These are phyloP conservation scores for Melanotaenia parkinsoni DNA, from an alignment of 2,797 vertebrate genomes.

Conservation along the genomic window DNA sequence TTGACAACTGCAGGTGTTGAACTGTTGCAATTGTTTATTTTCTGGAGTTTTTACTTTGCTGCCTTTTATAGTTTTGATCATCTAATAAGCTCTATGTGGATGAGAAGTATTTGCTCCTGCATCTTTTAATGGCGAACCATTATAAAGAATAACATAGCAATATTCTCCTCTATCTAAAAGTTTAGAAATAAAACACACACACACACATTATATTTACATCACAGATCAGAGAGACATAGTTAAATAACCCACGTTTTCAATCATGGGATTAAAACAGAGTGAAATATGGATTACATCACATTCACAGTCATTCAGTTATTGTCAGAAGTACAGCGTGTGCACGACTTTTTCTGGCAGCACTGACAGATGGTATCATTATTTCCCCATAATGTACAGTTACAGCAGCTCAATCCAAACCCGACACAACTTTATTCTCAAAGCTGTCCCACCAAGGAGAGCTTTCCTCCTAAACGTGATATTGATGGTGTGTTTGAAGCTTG, in stretches of 20 bases:
- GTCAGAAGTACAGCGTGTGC: neutral
- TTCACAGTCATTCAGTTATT: neutral
- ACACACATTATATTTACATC: too few relatives aligned
- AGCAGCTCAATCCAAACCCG: neutral
- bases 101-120: neutral
- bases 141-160: too few relatives aligned
- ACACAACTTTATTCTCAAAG: neutral
- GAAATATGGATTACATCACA: neutral
- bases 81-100: neutral
- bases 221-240: too few relatives aligned
- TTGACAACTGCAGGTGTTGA: constrained; percentile 36
- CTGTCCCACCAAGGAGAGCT: neutral
- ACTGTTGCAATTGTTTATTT: neutral
- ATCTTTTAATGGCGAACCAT: neutral
- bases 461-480: neutral
- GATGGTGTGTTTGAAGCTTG: neutral
- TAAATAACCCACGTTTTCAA: too few relatives aligned
- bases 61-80: neutral
- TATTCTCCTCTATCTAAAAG: too few relatives aligned
- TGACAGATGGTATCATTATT: neutral
- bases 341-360: neutral
- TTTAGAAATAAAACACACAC: too few relatives aligned
- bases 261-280: neutral
- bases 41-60: neutral
- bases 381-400: neutral